Base-by-base conservation (phyloP, 2,888 invertebrate species). In the Rhamnusium bicolor region DNA sequence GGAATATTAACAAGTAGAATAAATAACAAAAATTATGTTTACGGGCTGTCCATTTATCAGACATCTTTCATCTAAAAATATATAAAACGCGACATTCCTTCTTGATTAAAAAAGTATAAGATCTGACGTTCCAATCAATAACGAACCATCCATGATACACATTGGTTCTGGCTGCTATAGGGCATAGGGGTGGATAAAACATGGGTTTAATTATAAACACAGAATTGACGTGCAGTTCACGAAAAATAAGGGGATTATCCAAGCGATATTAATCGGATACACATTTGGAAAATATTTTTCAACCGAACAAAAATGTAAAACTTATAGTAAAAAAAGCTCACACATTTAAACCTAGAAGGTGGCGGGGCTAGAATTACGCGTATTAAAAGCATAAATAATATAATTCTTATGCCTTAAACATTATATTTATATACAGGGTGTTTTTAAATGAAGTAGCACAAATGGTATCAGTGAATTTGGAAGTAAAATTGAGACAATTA, bases 1-100 rank as follows among this genome's bases (percentile, higher is more conserved):
- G 70, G 77, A 75, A 79, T 78, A 78, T 78, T 80, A 79, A 76
- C 80, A 72, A 75, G 58, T 46, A 65, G 73, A 71, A 76, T 77
- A 71, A 80, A 80, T 74, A 78, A 76, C 72, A 24, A 53, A 71
- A 71, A 76, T 74, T 65, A 61, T 53, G 69, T 60, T 69, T 60
- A 69, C 60, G 29, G 65, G 32, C 56, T 51, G 58, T 54, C 67
- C 65, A 69, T 67, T 61, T 63, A 71, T 56, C 54, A 68, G 32
- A 46, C 19, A 56, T 67, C 46, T 67, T 24, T 67, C 65, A 40
- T 67, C 67, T 21, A 16, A n/a, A 46, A 56, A 21, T 56, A 16
- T 14, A 47, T 56, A 21, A 24, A 32, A 53, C 10, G 32, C n/a
- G 54, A 67, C 67, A 47, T 54, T 21, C 18, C 14, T 65, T 54